Conservation (phyloP, 1,140 invertebrate genomes). For the Drosophila guanche region DNA sequence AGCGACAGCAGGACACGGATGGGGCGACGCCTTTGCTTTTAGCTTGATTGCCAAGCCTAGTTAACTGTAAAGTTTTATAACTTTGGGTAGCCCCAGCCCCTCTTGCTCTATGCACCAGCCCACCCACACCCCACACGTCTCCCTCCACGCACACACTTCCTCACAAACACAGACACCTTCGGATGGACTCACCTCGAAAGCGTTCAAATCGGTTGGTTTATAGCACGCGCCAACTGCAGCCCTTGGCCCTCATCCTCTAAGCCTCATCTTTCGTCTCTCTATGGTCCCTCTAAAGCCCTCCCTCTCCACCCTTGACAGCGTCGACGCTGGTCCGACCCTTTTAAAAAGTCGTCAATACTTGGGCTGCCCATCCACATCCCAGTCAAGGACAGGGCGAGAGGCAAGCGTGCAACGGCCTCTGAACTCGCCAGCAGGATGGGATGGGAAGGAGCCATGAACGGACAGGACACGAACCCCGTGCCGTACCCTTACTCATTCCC, state of each 20-base stretch:
- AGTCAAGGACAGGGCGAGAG: slow-evolving; percentile 3
- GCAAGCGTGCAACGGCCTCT: slow-evolving; percentile 63
- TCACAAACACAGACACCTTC: slow-evolving; percentile 25
- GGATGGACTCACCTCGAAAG: slow-evolving; percentile 41
- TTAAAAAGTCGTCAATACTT: slow-evolving; percentile 82
- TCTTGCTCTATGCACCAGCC: too few relatives aligned
- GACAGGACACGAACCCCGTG: slow-evolving; percentile 20
- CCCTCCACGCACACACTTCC: not conserved
- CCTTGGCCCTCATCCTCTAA: slow-evolving; percentile 12
- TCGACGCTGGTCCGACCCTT: slow-evolving; percentile 71
- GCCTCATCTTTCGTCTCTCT: not conserved
- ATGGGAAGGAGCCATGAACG: slow-evolving; percentile 4
- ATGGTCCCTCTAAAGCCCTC: not conserved
- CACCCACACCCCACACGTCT: not conserved
- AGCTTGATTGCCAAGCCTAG: slow-evolving; percentile 82
- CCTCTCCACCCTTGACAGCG: slow-evolving; percentile 34
- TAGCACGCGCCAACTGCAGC: slow-evolving; percentile 69
- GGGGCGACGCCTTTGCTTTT: slow-evolving; percentile 79
- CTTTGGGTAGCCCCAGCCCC: slow-evolving; percentile 54
- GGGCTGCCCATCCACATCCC: slow-evolving; percentile 15
- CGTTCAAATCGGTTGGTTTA: slow-evolving; percentile 80
- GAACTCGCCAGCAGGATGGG: slow-evolving; percentile 34
- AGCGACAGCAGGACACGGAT: slow-evolving; percentile 15
- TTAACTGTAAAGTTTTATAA: slow-evolving; percentile 83
- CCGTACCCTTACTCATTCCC: too few relatives aligned